A percentile compares a stretch with the other conserved stretches of the same genome.
Evolutionary conservation across 35 echinoderm and acorn worm genomes (phyloP).

Genomic region (Amphiura filiformis): DNA sequence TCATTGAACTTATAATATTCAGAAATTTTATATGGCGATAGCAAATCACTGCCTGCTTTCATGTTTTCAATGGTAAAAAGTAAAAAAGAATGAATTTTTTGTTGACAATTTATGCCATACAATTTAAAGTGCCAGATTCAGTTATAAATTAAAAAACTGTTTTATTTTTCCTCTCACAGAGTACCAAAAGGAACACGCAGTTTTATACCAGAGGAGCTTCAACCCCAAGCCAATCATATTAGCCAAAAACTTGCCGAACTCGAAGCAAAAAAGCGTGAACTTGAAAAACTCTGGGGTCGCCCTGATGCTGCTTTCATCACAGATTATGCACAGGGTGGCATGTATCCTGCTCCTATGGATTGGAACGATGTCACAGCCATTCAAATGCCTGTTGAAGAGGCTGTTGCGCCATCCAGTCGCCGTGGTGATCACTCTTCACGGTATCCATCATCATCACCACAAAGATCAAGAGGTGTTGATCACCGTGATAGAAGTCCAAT

Average conservation of each 20-base stretch:
- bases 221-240: conserved; percentile 59
- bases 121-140: too few relatives aligned
- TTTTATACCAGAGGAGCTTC: conserved; percentile 28
- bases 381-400: neutral
- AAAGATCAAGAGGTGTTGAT: neutral
- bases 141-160: too few relatives aligned
- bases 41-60: too few relatives aligned
- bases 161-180: neutral
- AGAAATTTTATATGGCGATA: too few relatives aligned
- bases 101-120: neutral
- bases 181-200: neutral
- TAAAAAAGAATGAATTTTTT: neutral
- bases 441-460: neutral
- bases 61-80: too few relatives aligned
- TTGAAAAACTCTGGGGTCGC: conserved; percentile 76
- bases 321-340: conserved; percentile 15
- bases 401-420: neutral
- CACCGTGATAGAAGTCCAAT: neutral
- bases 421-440: neutral
- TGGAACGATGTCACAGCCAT: conserved; percentile 9
- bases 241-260: conserved; percentile 61
- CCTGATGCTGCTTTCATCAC: neutral
- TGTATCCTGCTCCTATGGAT: conserved; percentile 19
- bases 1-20: too few relatives aligned
- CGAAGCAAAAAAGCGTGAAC: conserved; percentile 67